Conservation (phyloP, 1,140 invertebrate species). For the Ceratina calcarata region DNA sequence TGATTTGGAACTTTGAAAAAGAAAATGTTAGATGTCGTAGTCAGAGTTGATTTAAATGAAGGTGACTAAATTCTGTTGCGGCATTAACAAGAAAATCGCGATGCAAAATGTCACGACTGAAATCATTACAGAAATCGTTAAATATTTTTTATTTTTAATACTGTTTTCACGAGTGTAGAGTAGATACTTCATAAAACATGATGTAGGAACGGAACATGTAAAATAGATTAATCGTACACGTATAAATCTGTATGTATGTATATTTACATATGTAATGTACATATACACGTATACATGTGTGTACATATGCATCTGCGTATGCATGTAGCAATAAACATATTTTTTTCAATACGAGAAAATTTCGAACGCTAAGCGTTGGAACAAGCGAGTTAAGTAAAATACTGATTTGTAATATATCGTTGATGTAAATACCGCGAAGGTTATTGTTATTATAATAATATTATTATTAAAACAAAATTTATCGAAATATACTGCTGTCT, state of each 20-base stretch:
- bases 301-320: slow-evolving; percentile 37
- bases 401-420: slow-evolving; percentile 76
- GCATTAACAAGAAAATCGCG: slow-evolving; percentile 13
- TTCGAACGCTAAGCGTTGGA: slow-evolving; percentile 41
- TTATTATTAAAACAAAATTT: slow-evolving; percentile 72
- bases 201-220: slow-evolving; percentile 45
- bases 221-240: slow-evolving; percentile 48
- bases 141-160: slow-evolving; percentile 69
- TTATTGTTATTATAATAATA: slow-evolving; percentile 73
- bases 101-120: slow-evolving; percentile 28
- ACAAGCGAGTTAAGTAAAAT: slow-evolving; percentile 40
- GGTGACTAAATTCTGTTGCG: slow-evolving; percentile 32
- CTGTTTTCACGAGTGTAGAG: slow-evolving; percentile 58
- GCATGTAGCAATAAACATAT: slow-evolving; percentile 66
- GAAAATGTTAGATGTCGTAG: not conserved
- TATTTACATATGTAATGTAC: slow-evolving; percentile 35
- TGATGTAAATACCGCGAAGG: slow-evolving; percentile 76
- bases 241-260: slow-evolving; percentile 40
- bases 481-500: slow-evolving; percentile 37
- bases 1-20: slow-evolving; percentile 17
- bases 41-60: slow-evolving; percentile 8
- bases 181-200: slow-evolving; percentile 41
- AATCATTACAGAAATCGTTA: slow-evolving; percentile 45
- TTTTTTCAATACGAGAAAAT: slow-evolving; percentile 53
- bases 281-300: slow-evolving; percentile 35